These are phyloP conservation scores for Phasianus colchicus DNA, from an alignment of 2,113 vertebrate genomes.

Conservation along the genomic window DNA sequence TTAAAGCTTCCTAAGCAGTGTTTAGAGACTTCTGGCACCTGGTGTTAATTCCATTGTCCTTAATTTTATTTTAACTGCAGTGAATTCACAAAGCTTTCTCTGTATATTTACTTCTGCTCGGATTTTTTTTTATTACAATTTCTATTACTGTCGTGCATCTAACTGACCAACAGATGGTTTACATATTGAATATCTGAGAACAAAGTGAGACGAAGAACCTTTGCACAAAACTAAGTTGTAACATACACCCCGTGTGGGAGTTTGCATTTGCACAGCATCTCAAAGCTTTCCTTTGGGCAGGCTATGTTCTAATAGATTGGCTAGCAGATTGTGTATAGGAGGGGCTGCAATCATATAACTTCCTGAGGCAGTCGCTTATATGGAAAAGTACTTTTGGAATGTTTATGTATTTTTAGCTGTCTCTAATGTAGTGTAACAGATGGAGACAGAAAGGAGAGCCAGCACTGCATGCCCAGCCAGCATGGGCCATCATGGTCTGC, in stretches of 20 bases:
- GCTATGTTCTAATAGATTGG: neutral
- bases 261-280: neutral
- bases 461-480: conserved; percentile 51
- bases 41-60: neutral
- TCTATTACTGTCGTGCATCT: neutral
- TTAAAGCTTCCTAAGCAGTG: neutral
- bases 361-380: conserved; percentile 58
- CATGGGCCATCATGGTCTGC: neutral
- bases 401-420: conserved; percentile 63
- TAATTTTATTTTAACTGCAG: neutral
- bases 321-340: neutral
- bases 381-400: conserved; percentile 66
- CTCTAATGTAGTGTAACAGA: conserved; percentile 53
- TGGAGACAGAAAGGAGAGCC: conserved; percentile 60
- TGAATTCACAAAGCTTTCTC: neutral
- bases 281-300: conserved; percentile 2
- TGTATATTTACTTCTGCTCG: neutral
- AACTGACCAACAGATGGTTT: neutral
- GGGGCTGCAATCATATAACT: conserved; percentile 12
- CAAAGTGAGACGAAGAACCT: neutral
- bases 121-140: neutral
- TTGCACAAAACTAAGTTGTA: neutral
- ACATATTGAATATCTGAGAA: neutral
- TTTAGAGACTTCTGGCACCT: neutral
- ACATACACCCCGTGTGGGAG: neutral